phyloP scores from a whole-genome alignment of 2,888 invertebrate genomes.

The Calameuta idolon region DNA sequence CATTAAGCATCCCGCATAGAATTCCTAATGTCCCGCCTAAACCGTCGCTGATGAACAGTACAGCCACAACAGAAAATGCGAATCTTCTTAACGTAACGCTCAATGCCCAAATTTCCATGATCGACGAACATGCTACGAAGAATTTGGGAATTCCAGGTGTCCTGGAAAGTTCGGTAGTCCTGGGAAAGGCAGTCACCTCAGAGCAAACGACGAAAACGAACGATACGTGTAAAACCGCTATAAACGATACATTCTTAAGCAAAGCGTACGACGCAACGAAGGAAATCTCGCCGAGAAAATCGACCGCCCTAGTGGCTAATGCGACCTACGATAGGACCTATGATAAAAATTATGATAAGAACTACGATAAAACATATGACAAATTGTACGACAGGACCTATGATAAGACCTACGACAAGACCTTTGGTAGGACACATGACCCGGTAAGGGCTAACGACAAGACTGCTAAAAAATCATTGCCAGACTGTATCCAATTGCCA shows the following conservation, averaged over 20 bases:
- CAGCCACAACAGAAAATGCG: background rate
- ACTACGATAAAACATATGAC: background rate
- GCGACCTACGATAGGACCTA: background rate
- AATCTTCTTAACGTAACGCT: background rate
- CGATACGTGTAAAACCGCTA: background rate
- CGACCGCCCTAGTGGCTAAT: background rate
- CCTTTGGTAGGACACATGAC: background rate
- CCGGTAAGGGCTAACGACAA: background rate
- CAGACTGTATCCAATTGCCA: background rate
- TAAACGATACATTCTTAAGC: background rate
- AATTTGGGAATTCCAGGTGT: background rate
- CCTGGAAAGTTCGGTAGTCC: background rate
- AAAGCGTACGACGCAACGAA: background rate
- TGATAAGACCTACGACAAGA: background rate
- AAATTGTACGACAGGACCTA: background rate
- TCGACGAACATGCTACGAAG: background rate
- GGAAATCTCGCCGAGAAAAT: background rate
- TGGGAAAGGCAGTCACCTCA: background rate
- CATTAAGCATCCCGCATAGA: background rate
- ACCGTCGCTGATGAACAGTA: background rate
- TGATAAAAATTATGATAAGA: background rate
- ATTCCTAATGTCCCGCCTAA: background rate
- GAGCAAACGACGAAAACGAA: background rate
- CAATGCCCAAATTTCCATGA: background rate
- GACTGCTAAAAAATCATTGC: background rate